These are phyloP conservation scores for Tetramorium bicarinatum DNA, from an alignment of 2,888 invertebrate species.

Conservation along the genomic window DNA sequence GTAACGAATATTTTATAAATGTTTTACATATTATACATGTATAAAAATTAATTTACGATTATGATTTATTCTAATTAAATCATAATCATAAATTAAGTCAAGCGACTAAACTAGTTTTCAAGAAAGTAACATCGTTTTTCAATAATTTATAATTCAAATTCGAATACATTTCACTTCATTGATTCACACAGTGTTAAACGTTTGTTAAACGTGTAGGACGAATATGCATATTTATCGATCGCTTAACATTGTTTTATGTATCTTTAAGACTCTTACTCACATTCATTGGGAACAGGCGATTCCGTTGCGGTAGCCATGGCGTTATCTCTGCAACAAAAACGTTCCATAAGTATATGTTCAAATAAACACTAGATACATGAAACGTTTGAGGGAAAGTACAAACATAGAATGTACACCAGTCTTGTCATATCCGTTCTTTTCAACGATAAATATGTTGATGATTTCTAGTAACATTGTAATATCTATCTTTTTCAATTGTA, in stretches of 20 bases:
- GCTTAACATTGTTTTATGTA: not conserved
- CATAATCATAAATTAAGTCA: not conserved
- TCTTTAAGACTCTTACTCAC: constrained; percentile 73
- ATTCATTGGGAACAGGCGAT: constrained; percentile 73
- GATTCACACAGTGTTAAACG: not conserved
- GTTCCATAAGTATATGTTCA: not conserved
- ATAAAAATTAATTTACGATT: not conserved
- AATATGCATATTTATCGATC: not conserved
- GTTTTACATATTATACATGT: not conserved
- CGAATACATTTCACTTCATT: not conserved
- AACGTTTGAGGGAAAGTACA: not conserved
- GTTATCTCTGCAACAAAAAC: constrained; percentile 60
- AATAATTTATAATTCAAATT: not conserved
- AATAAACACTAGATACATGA: not conserved
- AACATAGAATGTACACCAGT: not conserved
- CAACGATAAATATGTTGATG: not conserved
- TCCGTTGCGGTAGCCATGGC: constrained; percentile 79
- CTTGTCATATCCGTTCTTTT: not conserved
- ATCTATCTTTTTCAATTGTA: not conserved
- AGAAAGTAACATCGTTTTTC: not conserved
- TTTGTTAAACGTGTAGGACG: too few relatives aligned
- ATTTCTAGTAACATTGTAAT: not conserved
- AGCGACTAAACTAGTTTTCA: not conserved
- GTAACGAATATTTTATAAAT: too few relatives aligned
- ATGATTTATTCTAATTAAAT: too few relatives aligned